Evolutionary conservation across 2,888 invertebrate genomes (phyloP), one percentile per base, ranked within the genome.

Genomic region (Agelastica alni): DNA sequence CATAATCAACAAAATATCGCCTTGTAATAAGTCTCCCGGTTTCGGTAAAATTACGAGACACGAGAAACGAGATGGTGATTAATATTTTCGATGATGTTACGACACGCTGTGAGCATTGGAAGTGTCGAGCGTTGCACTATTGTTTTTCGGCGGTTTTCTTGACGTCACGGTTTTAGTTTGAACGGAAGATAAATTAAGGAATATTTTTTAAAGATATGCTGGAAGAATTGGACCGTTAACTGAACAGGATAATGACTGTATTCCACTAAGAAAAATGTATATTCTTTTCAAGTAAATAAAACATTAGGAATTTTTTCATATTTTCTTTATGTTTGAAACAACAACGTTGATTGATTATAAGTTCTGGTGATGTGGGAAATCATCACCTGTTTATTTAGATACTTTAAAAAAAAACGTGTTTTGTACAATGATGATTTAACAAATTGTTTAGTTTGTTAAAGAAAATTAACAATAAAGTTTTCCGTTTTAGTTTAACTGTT

Each of bases 121-220:
- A 37, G 9, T 37, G 10, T 12, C 17, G 18, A 37, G 18, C 10
- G 12, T 4, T 4, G n/a, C 18, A 37, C 20, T 20, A 10, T 20
- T 39, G 37, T 39, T 39, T 37, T 37, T 37, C 37, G 18, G 17
- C 6, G 18, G 17, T 37, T 37, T 39, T 12, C 20, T 37, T 10
- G 2, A 10, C 6, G 2, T 16, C 2, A n/a, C n/a, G n/a, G n/a
- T n/a, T n/a, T n/a, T n/a, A n/a, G n/a, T n/a, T n/a, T n/a, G 20
- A 39, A 20, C 17, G 17, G 36, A 36, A 39, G 37, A 39, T 39
- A 20, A 20, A 39, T 39, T 9, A 10, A 36, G 16, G 16, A n/a
- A n/a, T 16, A 36, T n/a, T 36, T 14, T 14, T 2, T 36, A 16
- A 18, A n/a, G 36, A 36, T 17, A 17, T 16, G 7, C n/a, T n/a